Evolutionary conservation across 2,888 invertebrate genomes (phyloP), one percentile per base, ranked within the genome.

Genomic region (Serripes groenlandicus): DNA sequence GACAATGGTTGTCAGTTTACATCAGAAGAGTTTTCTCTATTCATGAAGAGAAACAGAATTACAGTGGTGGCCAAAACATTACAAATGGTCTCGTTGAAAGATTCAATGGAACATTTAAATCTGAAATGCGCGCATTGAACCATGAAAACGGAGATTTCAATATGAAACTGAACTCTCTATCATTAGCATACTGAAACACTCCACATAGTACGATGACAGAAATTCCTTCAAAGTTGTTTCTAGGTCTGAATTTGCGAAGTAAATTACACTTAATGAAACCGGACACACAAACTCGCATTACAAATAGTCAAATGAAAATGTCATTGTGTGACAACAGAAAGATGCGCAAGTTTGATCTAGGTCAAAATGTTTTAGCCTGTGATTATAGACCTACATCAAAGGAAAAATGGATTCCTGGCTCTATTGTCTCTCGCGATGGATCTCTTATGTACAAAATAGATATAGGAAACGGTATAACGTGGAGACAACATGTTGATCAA

Each of bases 1-100:
- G 23, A 58, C 58, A 58, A 23, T 58, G n/a, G n/a, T n/a, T n/a
- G n/a, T n/a, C n/a, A n/a, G n/a, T n/a, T n/a, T n/a, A n/a, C n/a
- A n/a, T n/a, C 58, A 9, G 58, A 58, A 18, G 58, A 58, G 7
- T 23, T 58, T 58, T 18, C 26, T 58, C 26, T 58, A 23, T 58
- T 58, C 23, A 58, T 58, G 58, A 23, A 18, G n/a, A 58, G n/a
- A n/a, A 58, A 58, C 26, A 26, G 58, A 58, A 58, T 58, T 23
- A 58, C n/a, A 23, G n/a, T 7, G n/a, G n/a, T 7, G 7, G 21
- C 58, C 26, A 58, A 18, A 26, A 26, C 26, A 58, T 23, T 23
- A 58, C 26, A n/a, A 58, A 58, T 58, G 23, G 58, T 18, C 26
- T 58, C 21, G 11, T 26, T 9, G 58, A 58, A 58, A 58, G 58